phyloP scores from a whole-genome alignment of 2,797 vertebrate species.

The Heterohyrax brucei region DNA sequence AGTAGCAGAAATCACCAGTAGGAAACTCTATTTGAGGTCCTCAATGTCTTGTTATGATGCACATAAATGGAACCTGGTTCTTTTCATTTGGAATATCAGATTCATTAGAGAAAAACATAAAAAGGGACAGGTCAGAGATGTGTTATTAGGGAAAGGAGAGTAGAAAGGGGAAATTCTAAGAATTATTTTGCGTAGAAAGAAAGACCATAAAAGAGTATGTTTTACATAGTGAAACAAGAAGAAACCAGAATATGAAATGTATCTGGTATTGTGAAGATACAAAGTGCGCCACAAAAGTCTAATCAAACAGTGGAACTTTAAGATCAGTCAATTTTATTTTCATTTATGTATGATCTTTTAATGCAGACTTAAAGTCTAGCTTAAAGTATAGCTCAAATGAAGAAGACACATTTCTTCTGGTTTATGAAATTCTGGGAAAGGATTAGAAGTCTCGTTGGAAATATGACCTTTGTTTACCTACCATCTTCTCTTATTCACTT shows the following conservation, averaged over 20 bases:
- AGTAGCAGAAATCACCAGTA: not conserved
- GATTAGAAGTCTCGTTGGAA: constrained; percentile 34
- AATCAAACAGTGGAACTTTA: constrained; percentile 54
- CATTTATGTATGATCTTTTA: constrained; percentile 56
- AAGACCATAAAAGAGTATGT: not conserved
- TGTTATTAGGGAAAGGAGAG: not conserved
- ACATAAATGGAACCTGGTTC: not conserved
- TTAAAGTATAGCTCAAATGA: constrained; percentile 52
- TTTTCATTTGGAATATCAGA: not conserved
- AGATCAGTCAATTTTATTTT: constrained; percentile 58
- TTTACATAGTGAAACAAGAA: not conserved
- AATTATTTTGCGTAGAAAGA: not conserved
- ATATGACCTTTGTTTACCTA: constrained; percentile 45
- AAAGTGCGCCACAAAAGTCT: constrained; percentile 27
- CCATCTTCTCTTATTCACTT: not conserved
- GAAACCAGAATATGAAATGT: not conserved
- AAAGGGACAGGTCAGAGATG: not conserved
- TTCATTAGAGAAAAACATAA: not conserved
- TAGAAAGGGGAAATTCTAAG: not conserved
- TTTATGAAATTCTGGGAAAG: constrained; percentile 28
- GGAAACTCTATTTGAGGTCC: not conserved
- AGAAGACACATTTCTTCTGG: not conserved
- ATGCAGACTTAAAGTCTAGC: constrained; percentile 54
- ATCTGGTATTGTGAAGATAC: not conserved
- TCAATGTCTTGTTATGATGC: not conserved